A percentile compares a stretch with the other conserved stretches of the same genome.
Conservation (phyloP, 2,888 invertebrate genomes). For the Acanthacorydalis orientalis region DNA sequence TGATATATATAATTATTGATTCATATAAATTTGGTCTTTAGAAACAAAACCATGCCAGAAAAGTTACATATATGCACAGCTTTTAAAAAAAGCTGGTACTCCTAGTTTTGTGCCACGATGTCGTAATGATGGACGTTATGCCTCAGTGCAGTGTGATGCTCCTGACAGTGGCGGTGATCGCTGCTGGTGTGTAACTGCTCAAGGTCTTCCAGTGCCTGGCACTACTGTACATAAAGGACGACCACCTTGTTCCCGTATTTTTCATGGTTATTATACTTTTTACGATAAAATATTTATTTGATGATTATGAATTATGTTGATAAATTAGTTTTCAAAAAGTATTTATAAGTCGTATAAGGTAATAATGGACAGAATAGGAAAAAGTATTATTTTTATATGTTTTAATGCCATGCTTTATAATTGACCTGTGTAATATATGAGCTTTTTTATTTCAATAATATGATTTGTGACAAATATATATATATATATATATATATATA, state of each 20-base stretch:
- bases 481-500: too few species aligned
- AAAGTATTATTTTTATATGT: too few species aligned
- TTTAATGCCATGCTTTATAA: too few species aligned
- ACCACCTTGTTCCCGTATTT: slow-evolving; percentile 40
- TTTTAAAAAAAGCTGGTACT: slow-evolving; percentile 21
- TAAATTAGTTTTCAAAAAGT: too few species aligned
- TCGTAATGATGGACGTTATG: slow-evolving; percentile 67
- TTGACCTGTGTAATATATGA: too few species aligned
- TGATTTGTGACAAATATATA: too few species aligned
- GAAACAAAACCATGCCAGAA: slow-evolving; percentile 3
- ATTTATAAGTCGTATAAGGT: too few species aligned
- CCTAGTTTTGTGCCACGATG: slow-evolving; percentile 47
- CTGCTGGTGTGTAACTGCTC: slow-evolving; percentile 82
- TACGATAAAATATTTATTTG: slow-evolving; percentile 15
- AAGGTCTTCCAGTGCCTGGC: slow-evolving; percentile 67
- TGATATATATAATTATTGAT: neutral
- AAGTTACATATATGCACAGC: slow-evolving; percentile 1
- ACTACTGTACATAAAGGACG: slow-evolving; percentile 55
- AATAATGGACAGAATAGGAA: too few species aligned
- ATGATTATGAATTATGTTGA: too few species aligned
- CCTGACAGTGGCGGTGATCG: slow-evolving; percentile 35
- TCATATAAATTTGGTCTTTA: neutral
- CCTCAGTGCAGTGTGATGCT: slow-evolving; percentile 68
- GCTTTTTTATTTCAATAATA: too few species aligned
- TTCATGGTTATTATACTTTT: too few species aligned